phyloP scores from a whole-genome alignment of 2,888 invertebrate species.

The Agrotis puta region DNA sequence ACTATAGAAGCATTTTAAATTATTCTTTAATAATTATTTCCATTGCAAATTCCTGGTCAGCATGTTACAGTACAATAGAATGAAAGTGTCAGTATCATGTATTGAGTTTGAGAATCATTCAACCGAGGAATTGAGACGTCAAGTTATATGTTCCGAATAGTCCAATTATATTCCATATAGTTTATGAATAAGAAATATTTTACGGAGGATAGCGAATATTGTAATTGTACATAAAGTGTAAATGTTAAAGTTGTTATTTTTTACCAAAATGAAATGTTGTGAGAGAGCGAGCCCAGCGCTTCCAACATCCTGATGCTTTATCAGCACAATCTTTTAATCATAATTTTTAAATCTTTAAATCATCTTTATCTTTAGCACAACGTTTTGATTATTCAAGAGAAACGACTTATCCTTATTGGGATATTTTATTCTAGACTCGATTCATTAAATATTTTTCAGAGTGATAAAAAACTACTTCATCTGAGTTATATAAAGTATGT shows the following conservation, averaged over 20 bases:
- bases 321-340: conserved; percentile 71
- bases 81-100: conserved; percentile 13
- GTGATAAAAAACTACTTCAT: conserved; percentile 82
- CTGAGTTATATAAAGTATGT: conserved; percentile 87
- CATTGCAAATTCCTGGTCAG: conserved; percentile 9
- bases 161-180: conserved; percentile 62
- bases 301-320: conserved; percentile 61
- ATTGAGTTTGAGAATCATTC: conserved; percentile 42
- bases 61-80: background rate
- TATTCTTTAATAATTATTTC: conserved; percentile 12
- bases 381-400: conserved; percentile 71
- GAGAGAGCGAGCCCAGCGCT: conserved; percentile 51
- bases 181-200: conserved; percentile 55
- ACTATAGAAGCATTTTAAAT: background rate
- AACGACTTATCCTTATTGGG: conserved; percentile 82
- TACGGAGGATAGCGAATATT: conserved; percentile 57
- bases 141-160: conserved; percentile 51
- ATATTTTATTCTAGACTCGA: conserved; percentile 73
- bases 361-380: conserved; percentile 79
- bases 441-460: conserved; percentile 79
- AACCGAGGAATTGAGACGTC: conserved; percentile 50
- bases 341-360: conserved; percentile 69
- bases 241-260: conserved; percentile 73
- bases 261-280: conserved; percentile 70
- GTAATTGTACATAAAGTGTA: conserved; percentile 70